Evolutionary conservation across 2,797 vertebrate species (phyloP), one percentile per base, ranked within the genome.

Genomic region (Myotis planiceps): DNA sequence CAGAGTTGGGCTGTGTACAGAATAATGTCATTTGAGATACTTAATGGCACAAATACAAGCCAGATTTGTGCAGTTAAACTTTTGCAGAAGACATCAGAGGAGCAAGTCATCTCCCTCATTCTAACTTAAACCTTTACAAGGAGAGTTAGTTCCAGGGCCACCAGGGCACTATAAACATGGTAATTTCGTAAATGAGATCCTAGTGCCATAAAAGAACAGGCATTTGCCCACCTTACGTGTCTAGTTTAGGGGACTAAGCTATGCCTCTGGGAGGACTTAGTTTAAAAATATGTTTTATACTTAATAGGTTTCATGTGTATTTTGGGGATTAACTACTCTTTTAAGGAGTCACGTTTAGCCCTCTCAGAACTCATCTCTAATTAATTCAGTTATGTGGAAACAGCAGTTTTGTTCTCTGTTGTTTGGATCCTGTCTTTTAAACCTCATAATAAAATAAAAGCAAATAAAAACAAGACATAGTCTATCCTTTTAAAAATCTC

Each of bases 181-280:
- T 71, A 87, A 95, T 86, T 97, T 93, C 90, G 88, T 96, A 92
- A 86, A 88, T 66, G 29, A 25, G 92, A 81, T 76, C 71, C 69
- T 92, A 39, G 10, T 69, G 72, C 72, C 45, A 34, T 79, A 68
- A 90, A 96, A 85, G n/a, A 95, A 80, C 32, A 85, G 49, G 18
- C 76, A 45, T 93, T 92, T 94, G 42, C 76, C 72, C 68, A 75
- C 81, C 51, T 92, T 25, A 49, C 85, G 15, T 87, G 55, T 84
- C 74, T 92, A 47, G 34, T 55, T 90, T 94, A 32, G 9, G 86
- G 49, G 23, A 78, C 55, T 87, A 79, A 91, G 89, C 85, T 93
- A 58, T 51, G 21, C 66, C 53, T 95, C 39, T 78, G 83, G 83
- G 92, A 93, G 18, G 66, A 81, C 49, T 95, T 83, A 37, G 87